Percentiles rank a stretch among this genome's conserved stretches.
Conservation (phyloP, 2,113 vertebrate genomes). For the Oophaga pumilio region DNA sequence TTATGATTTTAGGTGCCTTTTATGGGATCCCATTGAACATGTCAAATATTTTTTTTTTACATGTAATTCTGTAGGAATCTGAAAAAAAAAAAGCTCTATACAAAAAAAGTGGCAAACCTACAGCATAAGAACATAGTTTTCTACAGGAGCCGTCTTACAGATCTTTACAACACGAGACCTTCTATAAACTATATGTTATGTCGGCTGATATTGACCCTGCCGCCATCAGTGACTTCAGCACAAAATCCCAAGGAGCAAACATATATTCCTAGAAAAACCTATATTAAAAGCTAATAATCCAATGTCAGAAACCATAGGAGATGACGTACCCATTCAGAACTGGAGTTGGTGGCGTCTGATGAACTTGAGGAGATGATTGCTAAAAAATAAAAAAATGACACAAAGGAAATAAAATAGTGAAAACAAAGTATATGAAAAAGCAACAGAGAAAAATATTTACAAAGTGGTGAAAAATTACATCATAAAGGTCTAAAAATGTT, state of each 20-base stretch:
- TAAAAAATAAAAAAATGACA: constrained; percentile 1
- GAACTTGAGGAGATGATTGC: constrained; percentile 47
- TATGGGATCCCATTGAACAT: no score
- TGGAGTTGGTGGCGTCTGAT: not conserved
- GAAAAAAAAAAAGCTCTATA: no score
- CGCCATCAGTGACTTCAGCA: no score
- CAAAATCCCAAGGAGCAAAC: no score
- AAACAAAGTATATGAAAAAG: not conserved
- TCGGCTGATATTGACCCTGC: no score
- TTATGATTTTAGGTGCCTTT: no score
- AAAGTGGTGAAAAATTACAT: no score
- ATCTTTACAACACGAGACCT: not conserved
- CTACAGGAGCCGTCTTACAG: not conserved
- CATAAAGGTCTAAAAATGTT: no score
- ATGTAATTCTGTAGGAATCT: no score
- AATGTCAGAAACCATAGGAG: not conserved
- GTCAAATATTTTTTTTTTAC: no score
- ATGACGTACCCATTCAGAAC: constrained; percentile 46
- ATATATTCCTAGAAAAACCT: not conserved
- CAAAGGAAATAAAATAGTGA: not conserved
- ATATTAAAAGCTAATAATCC: not conserved
- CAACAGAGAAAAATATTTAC: not conserved
- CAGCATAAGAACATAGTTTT: not conserved
- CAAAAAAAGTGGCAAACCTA: not conserved
- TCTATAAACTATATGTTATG: no score